Conservation (phyloP, 2,113 vertebrate genomes). For the Telmatochromis brachygnathus region DNA sequence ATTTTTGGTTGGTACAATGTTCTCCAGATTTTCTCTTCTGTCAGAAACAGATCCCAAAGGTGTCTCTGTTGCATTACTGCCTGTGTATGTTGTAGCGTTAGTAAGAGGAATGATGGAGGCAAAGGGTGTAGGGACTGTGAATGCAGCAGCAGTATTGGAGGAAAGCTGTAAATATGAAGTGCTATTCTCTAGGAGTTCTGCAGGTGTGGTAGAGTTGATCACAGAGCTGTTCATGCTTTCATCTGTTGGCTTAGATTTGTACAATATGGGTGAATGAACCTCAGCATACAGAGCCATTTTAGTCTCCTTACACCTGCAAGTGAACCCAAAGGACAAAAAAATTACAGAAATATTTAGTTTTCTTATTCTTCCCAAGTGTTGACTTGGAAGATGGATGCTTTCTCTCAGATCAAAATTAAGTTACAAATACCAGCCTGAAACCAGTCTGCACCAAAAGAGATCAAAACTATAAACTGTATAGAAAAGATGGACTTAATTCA, state of each 20-base stretch:
- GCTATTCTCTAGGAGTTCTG: background rate
- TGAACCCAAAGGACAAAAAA: background rate
- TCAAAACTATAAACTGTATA: background rate
- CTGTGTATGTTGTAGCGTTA: background rate
- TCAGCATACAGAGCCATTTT: conserved; percentile 54
- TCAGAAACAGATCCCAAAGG: background rate
- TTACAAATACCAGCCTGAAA: background rate
- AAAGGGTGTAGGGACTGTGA: background rate
- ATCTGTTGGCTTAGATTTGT: conserved; percentile 9
- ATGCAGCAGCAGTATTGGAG: background rate
- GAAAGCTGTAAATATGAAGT: background rate
- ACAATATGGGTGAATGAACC: conserved; percentile 42
- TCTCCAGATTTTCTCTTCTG: background rate
- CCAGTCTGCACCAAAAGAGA: background rate
- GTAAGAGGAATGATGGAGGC: background rate
- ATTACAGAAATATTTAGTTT: background rate
- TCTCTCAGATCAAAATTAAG: background rate
- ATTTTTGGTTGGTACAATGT: background rate
- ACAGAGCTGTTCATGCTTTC: background rate
- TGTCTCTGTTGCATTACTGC: background rate
- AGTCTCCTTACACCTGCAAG: conserved; percentile 58
- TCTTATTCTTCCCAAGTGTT: background rate
- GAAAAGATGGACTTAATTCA: background rate
- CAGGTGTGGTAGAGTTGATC: background rate
- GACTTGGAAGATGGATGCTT: background rate